phyloP scores from a whole-genome alignment of 2,113 vertebrate genomes.

The Dunckerocampus dactyliophorus region DNA sequence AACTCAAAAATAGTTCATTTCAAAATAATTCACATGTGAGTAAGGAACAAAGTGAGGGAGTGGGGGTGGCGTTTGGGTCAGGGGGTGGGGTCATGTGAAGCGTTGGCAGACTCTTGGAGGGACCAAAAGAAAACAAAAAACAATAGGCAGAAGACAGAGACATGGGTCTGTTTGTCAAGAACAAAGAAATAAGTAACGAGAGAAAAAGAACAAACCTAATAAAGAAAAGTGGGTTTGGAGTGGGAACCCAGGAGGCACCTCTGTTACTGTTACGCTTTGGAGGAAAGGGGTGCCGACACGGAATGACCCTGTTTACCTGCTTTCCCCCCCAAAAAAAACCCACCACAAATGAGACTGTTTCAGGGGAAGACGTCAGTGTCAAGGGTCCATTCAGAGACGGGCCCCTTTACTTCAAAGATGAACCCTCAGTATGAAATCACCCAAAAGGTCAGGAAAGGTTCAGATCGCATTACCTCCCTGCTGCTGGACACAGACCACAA shows the following conservation, averaged over 20 bases:
- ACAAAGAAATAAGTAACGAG: constrained; percentile 84
- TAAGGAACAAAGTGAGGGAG: constrained; percentile 79
- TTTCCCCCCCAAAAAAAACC: constrained; percentile 25
- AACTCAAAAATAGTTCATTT: constrained; percentile 73
- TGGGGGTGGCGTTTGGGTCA: constrained; percentile 3
- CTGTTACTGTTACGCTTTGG: constrained; percentile 73
- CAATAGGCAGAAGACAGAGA: constrained; percentile 71
- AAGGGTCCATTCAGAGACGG: constrained; percentile 39
- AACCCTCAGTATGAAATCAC: constrained; percentile 29
- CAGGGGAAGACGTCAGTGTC: constrained; percentile 19
- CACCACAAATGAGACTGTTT: constrained; percentile 15
- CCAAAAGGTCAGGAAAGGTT: constrained; percentile 31
- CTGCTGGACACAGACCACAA: constrained; percentile 61
- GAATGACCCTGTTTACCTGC: constrained; percentile 35
- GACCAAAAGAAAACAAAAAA: constrained; percentile 65
- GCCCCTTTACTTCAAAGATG: constrained; percentile 29
- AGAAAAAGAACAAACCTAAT: constrained; percentile 87
- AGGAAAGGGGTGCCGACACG: constrained; percentile 36
- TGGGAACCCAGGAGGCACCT: constrained; percentile 81
- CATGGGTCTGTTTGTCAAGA: constrained; percentile 90
- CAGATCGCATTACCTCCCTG: constrained; percentile 42
- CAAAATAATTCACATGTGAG: constrained; percentile 80
- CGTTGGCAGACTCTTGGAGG: constrained; percentile 91
- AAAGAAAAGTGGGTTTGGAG: constrained; percentile 76
- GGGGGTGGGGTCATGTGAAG: constrained; percentile 84